Evolutionary conservation across 2,888 invertebrate genomes (phyloP).

Genomic region (Caenorhabditis doughertyi): DNA sequence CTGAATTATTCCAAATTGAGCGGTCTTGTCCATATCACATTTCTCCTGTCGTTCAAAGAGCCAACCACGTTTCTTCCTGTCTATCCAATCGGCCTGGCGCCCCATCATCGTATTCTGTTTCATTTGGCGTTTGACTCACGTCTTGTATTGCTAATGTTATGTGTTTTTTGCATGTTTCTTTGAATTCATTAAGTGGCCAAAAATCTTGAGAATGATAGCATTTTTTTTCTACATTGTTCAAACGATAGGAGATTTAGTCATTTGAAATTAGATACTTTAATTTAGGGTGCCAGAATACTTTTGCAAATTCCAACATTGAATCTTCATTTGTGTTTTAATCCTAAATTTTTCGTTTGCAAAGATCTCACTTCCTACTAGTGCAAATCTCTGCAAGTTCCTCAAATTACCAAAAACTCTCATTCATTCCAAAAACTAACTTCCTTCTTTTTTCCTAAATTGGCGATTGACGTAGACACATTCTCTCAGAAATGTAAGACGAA

Average conservation of each 20-base stretch:
- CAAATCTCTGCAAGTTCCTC: not conserved
- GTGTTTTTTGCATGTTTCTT: constrained; percentile 3
- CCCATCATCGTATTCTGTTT: constrained; percentile 56
- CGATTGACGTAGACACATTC: not conserved
- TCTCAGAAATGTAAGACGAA: not conserved
- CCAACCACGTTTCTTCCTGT: constrained; percentile 60
- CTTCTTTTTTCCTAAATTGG: not conserved
- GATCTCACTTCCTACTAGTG: not conserved
- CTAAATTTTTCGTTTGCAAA: not conserved
- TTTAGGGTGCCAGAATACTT: too few species aligned
- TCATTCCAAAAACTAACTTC: not conserved
- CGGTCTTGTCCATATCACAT: constrained; percentile 58
- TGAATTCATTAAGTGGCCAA: not conserved
- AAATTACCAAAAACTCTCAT: constrained; percentile 7
- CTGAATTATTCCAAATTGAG: constrained; percentile 63
- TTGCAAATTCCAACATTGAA: not conserved
- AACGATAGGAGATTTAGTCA: not conserved
- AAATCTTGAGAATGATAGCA: not conserved
- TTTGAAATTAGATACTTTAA: too few species aligned
- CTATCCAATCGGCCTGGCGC: constrained; percentile 40
- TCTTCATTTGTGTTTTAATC: too few species aligned
- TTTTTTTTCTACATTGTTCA: too few species aligned
- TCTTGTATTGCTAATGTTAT: constrained; percentile 28
- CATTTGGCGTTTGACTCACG: constrained; percentile 38
- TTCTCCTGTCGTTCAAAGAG: constrained; percentile 56